Conservation (phyloP, 2,888 invertebrate genomes). For the Platycnemis pennipes region DNA sequence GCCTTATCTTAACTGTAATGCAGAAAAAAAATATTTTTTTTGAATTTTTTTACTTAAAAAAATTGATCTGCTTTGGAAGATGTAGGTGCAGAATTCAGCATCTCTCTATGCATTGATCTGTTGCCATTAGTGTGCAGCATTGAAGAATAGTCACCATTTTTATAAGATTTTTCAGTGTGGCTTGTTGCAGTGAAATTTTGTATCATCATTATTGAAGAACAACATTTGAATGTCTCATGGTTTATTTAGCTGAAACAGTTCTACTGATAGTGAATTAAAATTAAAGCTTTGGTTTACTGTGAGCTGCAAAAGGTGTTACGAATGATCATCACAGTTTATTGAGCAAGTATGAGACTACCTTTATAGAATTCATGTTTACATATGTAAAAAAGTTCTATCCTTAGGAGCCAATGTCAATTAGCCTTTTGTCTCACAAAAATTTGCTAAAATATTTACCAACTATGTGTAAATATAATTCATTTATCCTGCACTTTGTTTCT, state of each 20-base stretch:
- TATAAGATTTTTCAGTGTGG: conserved; percentile 14
- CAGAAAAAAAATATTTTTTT: neutral
- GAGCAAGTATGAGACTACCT: neutral
- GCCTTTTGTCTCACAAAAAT: neutral
- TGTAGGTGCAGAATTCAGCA: neutral
- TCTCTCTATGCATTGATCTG: neutral
- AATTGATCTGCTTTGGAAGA: neutral
- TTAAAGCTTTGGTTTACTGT: neutral
- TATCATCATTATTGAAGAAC: neutral
- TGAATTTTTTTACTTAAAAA: neutral
- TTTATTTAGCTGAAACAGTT: neutral
- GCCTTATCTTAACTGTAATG: neutral
- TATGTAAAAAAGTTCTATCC: neutral
- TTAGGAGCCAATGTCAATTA: neutral
- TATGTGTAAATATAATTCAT: neutral
- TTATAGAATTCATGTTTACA: neutral
- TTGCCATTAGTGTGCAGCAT: neutral
- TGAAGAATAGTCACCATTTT: neutral
- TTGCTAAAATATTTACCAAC: neutral
- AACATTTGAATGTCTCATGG: neutral
- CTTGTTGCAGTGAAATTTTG: neutral
- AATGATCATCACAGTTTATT: neutral
- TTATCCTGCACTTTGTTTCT: neutral
- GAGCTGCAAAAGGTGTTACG: neutral
- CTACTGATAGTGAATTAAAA: neutral